Evolutionary conservation across 2,888 invertebrate genomes (phyloP).

Genomic region (Oasisia sp.): DNA sequence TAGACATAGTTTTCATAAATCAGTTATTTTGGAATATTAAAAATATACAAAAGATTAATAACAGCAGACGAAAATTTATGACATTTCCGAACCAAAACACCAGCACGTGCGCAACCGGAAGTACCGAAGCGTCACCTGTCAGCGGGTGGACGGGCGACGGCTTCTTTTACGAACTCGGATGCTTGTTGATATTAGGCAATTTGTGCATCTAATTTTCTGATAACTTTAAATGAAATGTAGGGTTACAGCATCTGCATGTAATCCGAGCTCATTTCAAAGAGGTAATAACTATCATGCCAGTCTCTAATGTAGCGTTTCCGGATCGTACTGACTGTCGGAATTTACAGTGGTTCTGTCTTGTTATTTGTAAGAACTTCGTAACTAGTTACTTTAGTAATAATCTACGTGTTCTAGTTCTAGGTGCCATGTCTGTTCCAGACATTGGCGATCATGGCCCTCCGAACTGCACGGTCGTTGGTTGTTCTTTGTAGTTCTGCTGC

Average conservation of each 20-base stretch:
- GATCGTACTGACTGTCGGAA: not conserved
- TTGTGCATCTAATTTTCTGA: conserved; percentile 3
- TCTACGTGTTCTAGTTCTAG: too few relatives aligned
- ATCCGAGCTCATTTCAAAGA: not conserved
- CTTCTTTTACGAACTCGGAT: not conserved
- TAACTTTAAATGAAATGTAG: not conserved
- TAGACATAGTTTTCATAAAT: not conserved
- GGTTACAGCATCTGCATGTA: not conserved
- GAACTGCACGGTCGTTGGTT: too few relatives aligned
- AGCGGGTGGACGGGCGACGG: conserved; percentile 17
- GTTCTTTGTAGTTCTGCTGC: too few relatives aligned
- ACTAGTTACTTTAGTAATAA: too few relatives aligned
- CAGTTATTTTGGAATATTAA: not conserved
- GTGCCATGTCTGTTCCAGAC: too few relatives aligned
- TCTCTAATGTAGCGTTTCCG: not conserved
- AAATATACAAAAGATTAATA: not conserved
- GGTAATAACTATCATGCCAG: not conserved
- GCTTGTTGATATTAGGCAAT: not conserved
- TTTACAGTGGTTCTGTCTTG: not conserved
- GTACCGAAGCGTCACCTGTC: conserved; percentile 12
- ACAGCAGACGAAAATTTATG: not conserved
- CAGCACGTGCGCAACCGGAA: conserved; percentile 17
- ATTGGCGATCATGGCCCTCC: too few relatives aligned
- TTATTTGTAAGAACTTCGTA: not conserved
- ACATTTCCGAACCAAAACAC: conserved; percentile 1